Evolutionary conservation across 2,113 vertebrate genomes (phyloP), one percentile per base, ranked within the genome.

Genomic region (Oxygymnocypris stewartii): DNA sequence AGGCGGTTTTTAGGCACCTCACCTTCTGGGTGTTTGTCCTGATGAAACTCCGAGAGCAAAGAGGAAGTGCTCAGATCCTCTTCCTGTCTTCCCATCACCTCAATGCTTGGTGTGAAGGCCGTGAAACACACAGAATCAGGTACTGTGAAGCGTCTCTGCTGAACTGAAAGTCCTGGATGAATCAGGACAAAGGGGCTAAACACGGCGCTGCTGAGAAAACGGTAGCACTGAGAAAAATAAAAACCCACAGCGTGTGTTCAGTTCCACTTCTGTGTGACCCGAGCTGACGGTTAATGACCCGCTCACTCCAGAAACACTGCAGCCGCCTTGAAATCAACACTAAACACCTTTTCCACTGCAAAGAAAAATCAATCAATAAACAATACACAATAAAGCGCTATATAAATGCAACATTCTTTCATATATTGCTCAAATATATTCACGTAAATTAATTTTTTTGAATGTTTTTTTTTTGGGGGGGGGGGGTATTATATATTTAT

Each of bases 11-110:
- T 14, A 40, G 35, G 35, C 54, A 20, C 35, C 75, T 67, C 79
- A 71, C 54, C n/a, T 67, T 3, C 18, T 4, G 73, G 59, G 28
- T 18, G 18, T 79, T 74, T 40, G 42, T 75, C 85, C 79, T 82
- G 83, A 80, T 88, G 93, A 95, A 95, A 93, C 90, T 88, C 93
- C 88, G 92, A 93, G 94, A 87, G 92, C 88, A 95, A 96, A 96
- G 94, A 95, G 96, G 96, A 97, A 97, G 96, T 97, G 96, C 94
- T 94, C 92, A 93, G 91, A 94, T 94, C 94, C 93, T 93, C 91
- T 89, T 93, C 93, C 92, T 91, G 90, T 89, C 93, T 90, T 93
- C 93, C 92, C 87, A 91, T 93, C 91, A 94, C 93, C 91, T 93
- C 92, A 87, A 84, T 10, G 85, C 91, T 93, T 93, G 92, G 89